Evolutionary conservation across 2,797 vertebrate species (phyloP).

Genomic region (Poeciliopsis turneri): DNA sequence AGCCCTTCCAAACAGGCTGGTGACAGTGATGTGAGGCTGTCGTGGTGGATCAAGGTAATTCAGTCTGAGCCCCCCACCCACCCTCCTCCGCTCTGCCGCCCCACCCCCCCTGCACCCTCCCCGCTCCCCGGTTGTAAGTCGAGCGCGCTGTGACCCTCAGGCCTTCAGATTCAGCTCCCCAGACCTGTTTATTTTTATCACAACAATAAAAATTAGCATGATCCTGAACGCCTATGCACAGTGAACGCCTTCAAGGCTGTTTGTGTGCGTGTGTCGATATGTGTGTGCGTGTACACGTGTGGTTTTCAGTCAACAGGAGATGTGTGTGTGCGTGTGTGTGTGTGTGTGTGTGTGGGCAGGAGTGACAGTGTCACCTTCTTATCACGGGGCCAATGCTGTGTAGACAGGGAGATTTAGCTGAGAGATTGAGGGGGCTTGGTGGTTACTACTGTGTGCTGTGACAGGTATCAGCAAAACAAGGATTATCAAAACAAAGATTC

Average conservation of each 20-base stretch:
- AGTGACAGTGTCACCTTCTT: slow-evolving; percentile 78
- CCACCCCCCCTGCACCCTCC: background rate
- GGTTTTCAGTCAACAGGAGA: background rate
- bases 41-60: slow-evolving; percentile 83
- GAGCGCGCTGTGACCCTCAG: slow-evolving; percentile 75
- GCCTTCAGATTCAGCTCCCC: slow-evolving; percentile 74
- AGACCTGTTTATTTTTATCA: slow-evolving; percentile 87
- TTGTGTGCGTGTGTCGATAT: slow-evolving; percentile 32
- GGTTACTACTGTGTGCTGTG: slow-evolving; percentile 64
- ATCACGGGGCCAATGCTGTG: slow-evolving; percentile 67
- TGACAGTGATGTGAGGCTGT: slow-evolving; percentile 86
- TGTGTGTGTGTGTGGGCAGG: slow-evolving; percentile 57
- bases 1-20: slow-evolving; percentile 78
- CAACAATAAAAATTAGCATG: slow-evolving; percentile 86
- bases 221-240: slow-evolving; percentile 75
- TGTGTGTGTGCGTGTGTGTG: slow-evolving; percentile 35
- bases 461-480: slow-evolving; percentile 72
- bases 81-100: slow-evolving; percentile 3
- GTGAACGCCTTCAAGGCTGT: slow-evolving; percentile 71
- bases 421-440: slow-evolving; percentile 69
- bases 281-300: slow-evolving; percentile 8
- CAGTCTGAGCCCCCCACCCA: slow-evolving; percentile 63
- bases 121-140: slow-evolving; percentile 65
- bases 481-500: slow-evolving; percentile 76
- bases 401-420: slow-evolving; percentile 74